These are phyloP conservation scores for Mormoops blainvillei DNA, from an alignment of 2,113 vertebrate species.

Conservation along the genomic window DNA sequence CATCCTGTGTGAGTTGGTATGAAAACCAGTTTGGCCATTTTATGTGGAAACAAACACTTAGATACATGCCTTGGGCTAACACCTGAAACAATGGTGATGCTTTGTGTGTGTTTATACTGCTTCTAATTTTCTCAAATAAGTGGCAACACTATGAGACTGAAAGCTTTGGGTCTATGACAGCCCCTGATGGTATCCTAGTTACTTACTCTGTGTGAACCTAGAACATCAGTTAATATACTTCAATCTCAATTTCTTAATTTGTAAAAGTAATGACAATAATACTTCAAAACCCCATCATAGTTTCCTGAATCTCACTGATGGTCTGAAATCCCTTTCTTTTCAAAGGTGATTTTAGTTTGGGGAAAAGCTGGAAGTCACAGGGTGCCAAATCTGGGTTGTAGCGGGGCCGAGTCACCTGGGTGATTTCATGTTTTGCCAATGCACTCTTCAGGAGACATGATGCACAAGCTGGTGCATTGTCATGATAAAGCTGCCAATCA, in stretches of 20 bases:
- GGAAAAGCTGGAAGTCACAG: too few species aligned
- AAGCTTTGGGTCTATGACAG: not conserved
- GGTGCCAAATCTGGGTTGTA: too few species aligned
- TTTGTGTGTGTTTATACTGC: not conserved
- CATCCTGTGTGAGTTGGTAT: slow-evolving; percentile 10
- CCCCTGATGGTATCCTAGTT: not conserved
- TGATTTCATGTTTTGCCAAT: too few species aligned
- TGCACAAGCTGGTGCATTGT: too few species aligned
- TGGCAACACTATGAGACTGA: not conserved
- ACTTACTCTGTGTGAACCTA: not conserved
- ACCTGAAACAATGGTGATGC: not conserved
- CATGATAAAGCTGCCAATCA: too few species aligned
- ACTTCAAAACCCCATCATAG: not conserved
- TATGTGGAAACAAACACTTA: not conserved
- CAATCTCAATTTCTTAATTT: not conserved
- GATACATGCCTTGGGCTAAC: not conserved
- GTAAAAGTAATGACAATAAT: not conserved
- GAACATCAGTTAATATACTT: not conserved
- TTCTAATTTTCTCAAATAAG: slow-evolving; percentile 31
- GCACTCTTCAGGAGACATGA: too few species aligned
- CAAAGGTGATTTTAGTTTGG: too few species aligned
- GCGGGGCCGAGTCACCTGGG: too few species aligned
- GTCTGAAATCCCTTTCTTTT: too few species aligned
- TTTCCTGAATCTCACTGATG: too few species aligned
- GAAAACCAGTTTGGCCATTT: slow-evolving; percentile 2